A percentile compares a stretch with the other conserved stretches of the same genome.
phyloP scores from a whole-genome alignment of 2,888 invertebrate genomes.

The Eurytoma adleriae region DNA sequence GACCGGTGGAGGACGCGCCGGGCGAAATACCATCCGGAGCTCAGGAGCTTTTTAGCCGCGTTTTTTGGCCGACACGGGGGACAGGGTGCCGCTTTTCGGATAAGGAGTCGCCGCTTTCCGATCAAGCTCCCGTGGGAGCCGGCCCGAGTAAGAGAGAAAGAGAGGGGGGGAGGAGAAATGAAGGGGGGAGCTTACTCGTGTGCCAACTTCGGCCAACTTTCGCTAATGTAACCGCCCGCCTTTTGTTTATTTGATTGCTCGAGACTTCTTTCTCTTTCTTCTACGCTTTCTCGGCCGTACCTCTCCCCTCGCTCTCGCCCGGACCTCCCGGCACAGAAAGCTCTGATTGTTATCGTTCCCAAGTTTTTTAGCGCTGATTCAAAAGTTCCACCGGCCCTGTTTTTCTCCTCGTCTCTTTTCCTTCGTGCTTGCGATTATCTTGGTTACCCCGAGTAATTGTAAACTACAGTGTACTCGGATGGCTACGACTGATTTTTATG shows the following conservation, averaged over 20 bases:
- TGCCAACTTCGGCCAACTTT: slow-evolving; percentile 33
- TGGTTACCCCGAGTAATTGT: too few species aligned
- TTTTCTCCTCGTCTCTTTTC: too few species aligned
- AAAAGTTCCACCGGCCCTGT: background rate
- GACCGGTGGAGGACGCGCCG: background rate
- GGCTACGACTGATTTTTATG: too few species aligned
- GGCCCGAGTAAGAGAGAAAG: slow-evolving; percentile 3
- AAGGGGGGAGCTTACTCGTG: background rate
- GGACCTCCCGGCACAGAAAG: too few species aligned
- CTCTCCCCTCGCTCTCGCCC: too few species aligned
- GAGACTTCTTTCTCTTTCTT: background rate
- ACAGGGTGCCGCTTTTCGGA: background rate
- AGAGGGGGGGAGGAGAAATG: background rate
- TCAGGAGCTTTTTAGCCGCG: slow-evolving; percentile 17
- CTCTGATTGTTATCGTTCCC: background rate
- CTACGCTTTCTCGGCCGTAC: background rate
- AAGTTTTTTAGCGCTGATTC: background rate
- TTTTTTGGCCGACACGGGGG: background rate
- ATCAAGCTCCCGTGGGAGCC: background rate
- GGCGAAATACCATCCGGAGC: slow-evolving; percentile 12
- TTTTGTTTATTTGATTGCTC: slow-evolving; percentile 33
- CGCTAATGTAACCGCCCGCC: slow-evolving; percentile 38
- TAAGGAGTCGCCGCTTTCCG: background rate
- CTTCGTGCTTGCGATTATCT: too few species aligned
- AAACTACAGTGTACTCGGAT: too few species aligned